Conservation (phyloP, 2,797 vertebrate genomes). For the Parotocinclus haroldoi region DNA sequence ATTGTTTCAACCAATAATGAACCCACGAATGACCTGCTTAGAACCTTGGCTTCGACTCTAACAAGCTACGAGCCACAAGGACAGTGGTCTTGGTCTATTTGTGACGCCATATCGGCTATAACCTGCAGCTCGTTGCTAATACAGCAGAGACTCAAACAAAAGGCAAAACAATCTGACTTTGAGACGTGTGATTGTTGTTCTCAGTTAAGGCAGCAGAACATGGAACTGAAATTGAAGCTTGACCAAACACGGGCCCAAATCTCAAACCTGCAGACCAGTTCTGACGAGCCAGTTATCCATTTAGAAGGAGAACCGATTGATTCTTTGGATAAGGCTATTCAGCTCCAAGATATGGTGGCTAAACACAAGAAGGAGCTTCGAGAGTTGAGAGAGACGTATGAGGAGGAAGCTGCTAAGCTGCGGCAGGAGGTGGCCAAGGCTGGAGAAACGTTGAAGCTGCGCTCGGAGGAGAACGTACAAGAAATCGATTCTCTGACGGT, state of each 20-base stretch:
- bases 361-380: constrained; percentile 67
- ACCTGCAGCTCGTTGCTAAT: constrained; percentile 58
- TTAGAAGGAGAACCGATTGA: constrained; percentile 64
- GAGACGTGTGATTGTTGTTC: constrained; percentile 60
- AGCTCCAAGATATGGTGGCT: constrained; percentile 65
- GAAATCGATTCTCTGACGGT: constrained; percentile 67
- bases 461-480: constrained; percentile 69
- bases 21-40: constrained; percentile 54
- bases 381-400: constrained; percentile 66
- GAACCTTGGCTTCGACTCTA: constrained; percentile 55
- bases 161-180: constrained; percentile 44
- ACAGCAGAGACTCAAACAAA: constrained; percentile 56
- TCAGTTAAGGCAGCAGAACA: constrained; percentile 56
- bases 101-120: constrained; percentile 66
- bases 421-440: constrained; percentile 59
- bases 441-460: constrained; percentile 59
- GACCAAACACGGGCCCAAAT: constrained; percentile 54
- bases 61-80: constrained; percentile 46
- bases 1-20: constrained; percentile 53
- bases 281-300: constrained; percentile 43
- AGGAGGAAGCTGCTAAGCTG: constrained; percentile 64
- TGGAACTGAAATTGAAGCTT: constrained; percentile 58
- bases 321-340: constrained; percentile 63
- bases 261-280: constrained; percentile 32
- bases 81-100: constrained; percentile 56